Evolutionary conservation across 2,888 invertebrate genomes (phyloP), one percentile per base, ranked within the genome.

Genomic region (Brenthis ino): DNA sequence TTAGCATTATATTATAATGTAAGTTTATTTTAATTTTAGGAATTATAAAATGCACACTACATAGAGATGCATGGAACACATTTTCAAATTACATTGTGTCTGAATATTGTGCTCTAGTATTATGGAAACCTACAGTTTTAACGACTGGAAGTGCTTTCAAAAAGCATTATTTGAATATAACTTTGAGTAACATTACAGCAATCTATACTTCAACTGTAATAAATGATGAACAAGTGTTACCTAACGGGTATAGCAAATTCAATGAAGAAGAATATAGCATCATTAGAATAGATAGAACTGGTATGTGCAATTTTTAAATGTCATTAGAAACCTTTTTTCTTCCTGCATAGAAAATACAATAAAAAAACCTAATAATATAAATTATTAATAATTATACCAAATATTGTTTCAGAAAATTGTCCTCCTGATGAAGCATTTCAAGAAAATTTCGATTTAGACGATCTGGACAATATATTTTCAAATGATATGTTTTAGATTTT

Each of bases 101-200:
- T 2, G 89, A 90, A 70, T 85, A 80, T 67, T 89, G 91, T 80
- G 91, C 88, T 2, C 69, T 93, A 57, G 82, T 91, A 6, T 76
- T 93, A 60, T 82, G 81, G 72, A 92, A 84, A 72, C 91, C 93
- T 3, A 92, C 93, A 65, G 87, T 93, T n/a, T 77, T 93, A 11
- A 93, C 90, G 37, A 92, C 91, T 2, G 93, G 93, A 1, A 82
- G 88, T 74, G 85, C 91, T 11, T 89, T 85, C 65, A 93, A 93
- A 60, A 92, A 90, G 71, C 89, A 93, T 74, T 93, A 93, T 73
- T 78, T 93, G 14, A 93, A 91, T 73, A 91, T 93, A 71, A 93
- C 92, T 51, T 69, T 91, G 43, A 86, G 85, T 76, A 93, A 93
- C 78, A 89, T 93, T 68, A 77, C 82, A 65, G 88, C 89, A 16